Base-by-base conservation (phyloP, 2,888 invertebrate species). In the Caenorhabditis sp. region DNA sequence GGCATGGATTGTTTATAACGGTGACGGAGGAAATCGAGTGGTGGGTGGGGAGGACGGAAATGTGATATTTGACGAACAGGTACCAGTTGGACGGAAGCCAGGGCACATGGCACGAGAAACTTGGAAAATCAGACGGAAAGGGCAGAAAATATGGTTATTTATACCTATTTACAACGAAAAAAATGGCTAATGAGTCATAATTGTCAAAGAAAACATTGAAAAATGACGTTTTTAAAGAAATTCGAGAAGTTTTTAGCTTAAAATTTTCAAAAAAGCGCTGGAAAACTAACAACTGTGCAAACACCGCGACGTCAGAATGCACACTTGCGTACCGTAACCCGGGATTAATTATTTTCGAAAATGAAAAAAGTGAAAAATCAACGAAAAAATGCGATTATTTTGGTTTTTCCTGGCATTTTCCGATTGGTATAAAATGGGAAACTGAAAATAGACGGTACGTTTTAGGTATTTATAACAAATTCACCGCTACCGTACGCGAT, bases 41-140 rank as follows among this genome's bases (percentile, higher is more conserved):
- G 32, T 9, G 26, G 11, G 47, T 26, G 28, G n/a, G 13, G 18
- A 32, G 15, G 37, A 1, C n/a, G 26, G 76, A 61, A 76, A 76
- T 47, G 67, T 76, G 76, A 76, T 76, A 76, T 76, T 76, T 67
- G 76, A 55, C 76, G 55, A 76, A 76, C 28, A 61, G 44, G 15
- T n/a, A n/a, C n/a, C n/a, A 32, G 6, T 60, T 15, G 58, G 53
- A 60, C 26, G 28, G 37, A 70, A 61, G 61, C 26, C 26, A 70
- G 18, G 18, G 6, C 15, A 40, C 2, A 9, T 13, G 40, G 3
- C 3, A 15, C 13, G 15, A 13, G 47, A 47, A 20, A 55, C 6
- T 11, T 24, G 18, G 11, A 51, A 24, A 51, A 56, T 35, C 24
- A 9, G 40, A 20, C 20, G 15, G 22, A 6, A 18, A 22, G 2